phyloP scores from a whole-genome alignment of 2,888 invertebrate genomes.

The Cryptosula pallasiana region DNA sequence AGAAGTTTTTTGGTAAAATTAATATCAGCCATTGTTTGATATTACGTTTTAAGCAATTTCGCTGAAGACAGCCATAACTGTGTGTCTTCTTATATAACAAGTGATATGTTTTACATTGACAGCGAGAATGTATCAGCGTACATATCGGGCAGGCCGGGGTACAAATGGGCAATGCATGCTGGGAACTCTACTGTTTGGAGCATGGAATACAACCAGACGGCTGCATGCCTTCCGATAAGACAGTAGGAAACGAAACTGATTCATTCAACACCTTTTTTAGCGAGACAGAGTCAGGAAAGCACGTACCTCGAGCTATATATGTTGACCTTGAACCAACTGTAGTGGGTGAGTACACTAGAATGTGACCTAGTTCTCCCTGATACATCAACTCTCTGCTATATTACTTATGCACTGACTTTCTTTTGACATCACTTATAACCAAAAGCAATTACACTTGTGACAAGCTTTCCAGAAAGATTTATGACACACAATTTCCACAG shows the following conservation, averaged over 20 bases:
- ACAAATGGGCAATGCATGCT: slow-evolving; percentile 56
- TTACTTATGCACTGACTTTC: no score
- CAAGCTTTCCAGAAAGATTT: no score
- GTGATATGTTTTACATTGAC: neutral
- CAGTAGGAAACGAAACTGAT: slow-evolving; percentile 62
- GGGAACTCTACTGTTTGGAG: slow-evolving; percentile 57
- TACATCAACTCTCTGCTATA: no score
- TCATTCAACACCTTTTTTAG: slow-evolving; percentile 70
- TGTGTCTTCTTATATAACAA: no score
- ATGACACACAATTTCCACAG: no score
- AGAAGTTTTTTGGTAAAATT: no score
- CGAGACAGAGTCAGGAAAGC: slow-evolving; percentile 87
- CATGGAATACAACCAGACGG: slow-evolving; percentile 54
- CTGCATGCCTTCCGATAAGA: slow-evolving; percentile 68
- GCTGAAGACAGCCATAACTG: no score
- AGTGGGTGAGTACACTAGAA: slow-evolving; percentile 68
- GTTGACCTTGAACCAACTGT: slow-evolving; percentile 92
- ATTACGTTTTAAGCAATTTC: no score
- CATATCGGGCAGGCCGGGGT: slow-evolving; percentile 55
- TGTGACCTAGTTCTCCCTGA: no score
- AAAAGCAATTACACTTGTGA: no score
- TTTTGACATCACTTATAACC: no score
- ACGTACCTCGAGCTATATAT: slow-evolving; percentile 85
- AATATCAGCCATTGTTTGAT: no score
- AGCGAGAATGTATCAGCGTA: slow-evolving; percentile 52